Evolutionary conservation across 2,797 vertebrate species (phyloP), one percentile per base, ranked within the genome.

Genomic region (Takifugu ocellatus): DNA sequence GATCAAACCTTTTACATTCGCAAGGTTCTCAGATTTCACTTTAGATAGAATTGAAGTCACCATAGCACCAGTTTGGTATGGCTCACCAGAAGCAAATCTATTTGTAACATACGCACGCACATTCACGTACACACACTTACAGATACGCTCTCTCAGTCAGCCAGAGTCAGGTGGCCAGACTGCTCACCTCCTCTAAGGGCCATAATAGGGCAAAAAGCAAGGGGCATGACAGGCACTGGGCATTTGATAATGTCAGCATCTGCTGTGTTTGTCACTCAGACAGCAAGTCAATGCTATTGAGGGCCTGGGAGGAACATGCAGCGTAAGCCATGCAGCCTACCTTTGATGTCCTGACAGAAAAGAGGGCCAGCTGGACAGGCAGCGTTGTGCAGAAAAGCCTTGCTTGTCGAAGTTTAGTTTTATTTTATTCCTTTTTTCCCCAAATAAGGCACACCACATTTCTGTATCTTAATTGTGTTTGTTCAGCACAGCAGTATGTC

Each of bases 231-330:
- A 92, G 93, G 92, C 85, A 88, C 89, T 83, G 91, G 94, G 89
- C 93, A 92, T 96, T 96, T 96, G 94, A 96, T 97, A 96, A 96
- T 96, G 96, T 98, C 96, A 98, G 94, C 95, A 96, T 98, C 94
- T 98, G 95, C 93, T 94, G 93, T 87, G 91, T 91, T 89, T 95
- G 95, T 96, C 95, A 95, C 91, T 94, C 93, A 94, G 92, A 79
- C 78, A 80, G 79, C 77, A 63, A 75, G 79, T 76, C 77, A 70
- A 59, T 72, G 82, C 81, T 82, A 77, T 79, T 77, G 84, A 80
- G 62, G 77, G 79, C 65, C 65, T 25, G 66, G 59, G 54, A 77
- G 77, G 68, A 81, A 77, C 71, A 67, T 65, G 64, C 69, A 78
- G 61, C 53, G 62, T 66, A 65, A 72, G 68, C 61, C 61, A 29